phyloP scores from a whole-genome alignment of 2,113 vertebrate genomes.

The Zosterops lateralis region DNA sequence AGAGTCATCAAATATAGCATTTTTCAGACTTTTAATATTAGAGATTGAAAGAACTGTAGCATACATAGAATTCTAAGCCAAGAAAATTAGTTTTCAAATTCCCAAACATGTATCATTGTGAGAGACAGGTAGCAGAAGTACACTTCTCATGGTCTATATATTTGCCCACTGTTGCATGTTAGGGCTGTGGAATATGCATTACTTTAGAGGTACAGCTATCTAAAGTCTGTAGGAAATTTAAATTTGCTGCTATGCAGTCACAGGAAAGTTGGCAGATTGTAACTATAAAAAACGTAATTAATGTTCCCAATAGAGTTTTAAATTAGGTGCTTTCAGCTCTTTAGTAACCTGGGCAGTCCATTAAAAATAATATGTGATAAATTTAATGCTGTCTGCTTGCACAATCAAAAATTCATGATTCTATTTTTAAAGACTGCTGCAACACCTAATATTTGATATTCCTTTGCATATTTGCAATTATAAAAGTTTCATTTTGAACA shows the following conservation, averaged over 20 bases:
- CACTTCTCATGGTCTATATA: neutral
- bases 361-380: slow-evolving; percentile 37
- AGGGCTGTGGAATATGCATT: neutral
- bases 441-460: neutral
- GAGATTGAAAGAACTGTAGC: neutral
- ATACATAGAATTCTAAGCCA: neutral
- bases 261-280: neutral
- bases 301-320: slow-evolving; percentile 17
- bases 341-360: neutral
- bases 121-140: neutral
- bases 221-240: slow-evolving; percentile 18
- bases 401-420: neutral
- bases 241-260: slow-evolving; percentile 23
- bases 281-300: slow-evolving; percentile 36
- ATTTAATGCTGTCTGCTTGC: slow-evolving; percentile 6
- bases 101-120: neutral
- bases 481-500: neutral
- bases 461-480: neutral
- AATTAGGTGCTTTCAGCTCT: slow-evolving; percentile 9
- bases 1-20: neutral
- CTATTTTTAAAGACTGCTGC: neutral
- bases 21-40: neutral
- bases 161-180: neutral
- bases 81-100: slow-evolving; percentile 35
- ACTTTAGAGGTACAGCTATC: neutral